Base-by-base conservation (phyloP, 2,888 invertebrate species). In the Hymenopus coronatus region DNA sequence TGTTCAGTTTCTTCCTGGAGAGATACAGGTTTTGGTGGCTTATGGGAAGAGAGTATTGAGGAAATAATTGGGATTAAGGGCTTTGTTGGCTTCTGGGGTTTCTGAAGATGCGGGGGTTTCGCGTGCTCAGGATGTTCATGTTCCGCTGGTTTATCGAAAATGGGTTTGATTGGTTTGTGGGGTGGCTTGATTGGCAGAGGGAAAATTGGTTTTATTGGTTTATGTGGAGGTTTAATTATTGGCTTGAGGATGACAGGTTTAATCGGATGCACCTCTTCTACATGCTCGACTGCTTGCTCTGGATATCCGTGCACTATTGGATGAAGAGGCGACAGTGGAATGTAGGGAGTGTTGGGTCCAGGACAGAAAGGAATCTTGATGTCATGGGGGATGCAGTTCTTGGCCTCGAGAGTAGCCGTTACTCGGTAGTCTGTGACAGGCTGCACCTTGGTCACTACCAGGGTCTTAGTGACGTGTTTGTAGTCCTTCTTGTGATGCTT, bases 301-400 rank as follows among this genome's bases (percentile, higher is more conserved):
- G 25, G 15, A 6, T 6, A 2, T 70, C 54, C 54, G 6, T 0
- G 20, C 20, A 70, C 54, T 20, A 70, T 6, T 0, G 87, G 33
- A 46, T 85, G 46, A n/a, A n/a, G 87, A 28, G 30, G 54, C 3
- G 84, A 83, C 84, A 83, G 87, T 89, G 81, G 90, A 88, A 89
- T 33, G 89, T 89, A 84, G 90, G 89, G 27, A 90, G 90, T 15
- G 90, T 70, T 70, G 20, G 81, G 20, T 25, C 25, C 7, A 20
- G 86, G 28, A 84, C 93, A 93, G 28, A 92, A 90, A 0, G 93
- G 93, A 9, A 93, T 90, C 4, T 92, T 92, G 28, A 92, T 90
- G 83, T 92, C 91, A 70, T 88, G 90, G 2, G 93, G 93, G 1
- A 93, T 88, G 88, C 93, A 93, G 89, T 92, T 92, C 28, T 91